Evolutionary conservation across 2,797 vertebrate genomes (phyloP).

Genomic region (Gallinago stenura): DNA sequence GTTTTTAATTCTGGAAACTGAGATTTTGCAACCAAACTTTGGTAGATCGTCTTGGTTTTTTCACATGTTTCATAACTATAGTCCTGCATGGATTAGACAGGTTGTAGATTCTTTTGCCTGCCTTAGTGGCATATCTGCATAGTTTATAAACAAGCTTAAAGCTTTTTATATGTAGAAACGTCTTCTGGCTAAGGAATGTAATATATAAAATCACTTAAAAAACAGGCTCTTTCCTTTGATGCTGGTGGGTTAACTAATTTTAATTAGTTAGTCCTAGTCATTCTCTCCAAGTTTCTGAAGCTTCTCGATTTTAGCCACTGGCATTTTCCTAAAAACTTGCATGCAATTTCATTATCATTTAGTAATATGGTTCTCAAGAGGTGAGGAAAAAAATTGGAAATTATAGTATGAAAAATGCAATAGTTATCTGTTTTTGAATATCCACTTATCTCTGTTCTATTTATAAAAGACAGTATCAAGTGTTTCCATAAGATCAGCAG

Average conservation of each 20-base stretch:
- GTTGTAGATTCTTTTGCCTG: background rate
- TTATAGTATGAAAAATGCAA: background rate
- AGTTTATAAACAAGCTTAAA: background rate
- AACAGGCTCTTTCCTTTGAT: background rate
- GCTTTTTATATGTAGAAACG: background rate
- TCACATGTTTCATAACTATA: background rate
- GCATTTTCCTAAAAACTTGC: background rate
- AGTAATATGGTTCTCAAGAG: background rate
- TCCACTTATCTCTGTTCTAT: background rate
- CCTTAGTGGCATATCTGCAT: background rate
- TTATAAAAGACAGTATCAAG: background rate
- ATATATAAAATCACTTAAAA: background rate
- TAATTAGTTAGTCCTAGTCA: background rate
- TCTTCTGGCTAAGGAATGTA: background rate
- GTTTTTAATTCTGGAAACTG: background rate
- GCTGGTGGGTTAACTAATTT: background rate
- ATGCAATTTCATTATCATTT: background rate
- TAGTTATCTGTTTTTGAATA: background rate
- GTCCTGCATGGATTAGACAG: background rate
- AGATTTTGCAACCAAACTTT: background rate
- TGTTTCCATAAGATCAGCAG: background rate
- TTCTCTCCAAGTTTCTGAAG: background rate
- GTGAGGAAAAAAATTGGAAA: background rate
- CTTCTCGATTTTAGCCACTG: background rate
- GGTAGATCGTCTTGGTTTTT: background rate